Evolutionary conservation across 2,888 invertebrate genomes (phyloP), one percentile per base, ranked within the genome.

Genomic region (Oeneis ivallda): DNA sequence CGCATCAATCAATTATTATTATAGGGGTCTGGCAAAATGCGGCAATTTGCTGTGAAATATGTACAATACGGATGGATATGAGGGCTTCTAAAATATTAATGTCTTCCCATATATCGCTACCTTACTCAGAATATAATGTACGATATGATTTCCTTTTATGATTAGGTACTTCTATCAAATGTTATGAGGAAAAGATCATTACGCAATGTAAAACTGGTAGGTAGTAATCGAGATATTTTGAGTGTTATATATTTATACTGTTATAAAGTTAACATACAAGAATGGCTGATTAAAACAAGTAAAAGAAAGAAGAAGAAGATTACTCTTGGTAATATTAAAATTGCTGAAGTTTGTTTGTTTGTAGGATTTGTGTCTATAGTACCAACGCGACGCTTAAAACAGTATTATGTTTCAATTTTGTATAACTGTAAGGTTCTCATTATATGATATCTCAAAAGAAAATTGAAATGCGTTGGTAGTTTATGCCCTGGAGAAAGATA

Each of bases 1-100:
- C 43, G 62, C 39, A 65, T 69, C 69, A 60, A 69, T 69, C 69
- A 65, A 65, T 65, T 67, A 65, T 56, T 69, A 65, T 52, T 66
- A 64, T 17, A 39, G 41, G 64, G 56, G 61, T 65, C 62, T 49
- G 59, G 67, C 45, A 65, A 69, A 69, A 62, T 65, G 41, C 52
- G 43, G 62, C 62, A 60, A 67, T 65, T 69, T 57, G 62, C 50
- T 19, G 49, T 53, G 56, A 56, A 69, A 65, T 62, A 62, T 54
- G 62, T 62, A 37, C 56, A 66, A 60, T 64, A 47, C 64, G 45
- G 15, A 49, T 34, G 56, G 59, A 62, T 69, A 59, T 64, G 64
- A 50, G 39, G 49, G 61, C 53, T 61, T 56, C 66, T 66, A 63
- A 66, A 68, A 66, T 69, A 59, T 64, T 49, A 62, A 64, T 64